phyloP scores from a whole-genome alignment of 2,113 vertebrate genomes.

The Pelecanus crispus region DNA sequence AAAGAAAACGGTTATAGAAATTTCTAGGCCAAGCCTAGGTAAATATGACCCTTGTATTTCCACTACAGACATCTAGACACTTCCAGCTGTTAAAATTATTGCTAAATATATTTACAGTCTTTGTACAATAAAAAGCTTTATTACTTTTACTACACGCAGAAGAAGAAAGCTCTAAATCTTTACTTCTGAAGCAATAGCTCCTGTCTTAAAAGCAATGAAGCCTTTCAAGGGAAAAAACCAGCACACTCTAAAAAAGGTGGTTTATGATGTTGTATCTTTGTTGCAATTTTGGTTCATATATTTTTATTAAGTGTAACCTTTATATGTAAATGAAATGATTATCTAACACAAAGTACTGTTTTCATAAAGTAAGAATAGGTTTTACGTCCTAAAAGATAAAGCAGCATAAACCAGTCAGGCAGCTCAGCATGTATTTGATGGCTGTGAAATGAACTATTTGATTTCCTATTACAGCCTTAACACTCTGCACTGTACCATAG shows the following conservation, averaged over 20 bases:
- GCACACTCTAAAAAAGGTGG: conserved; percentile 40
- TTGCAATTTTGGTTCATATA: conserved; percentile 69
- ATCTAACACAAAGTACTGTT: conserved; percentile 64
- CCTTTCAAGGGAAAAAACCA: conserved; percentile 52
- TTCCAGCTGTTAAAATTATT: conserved; percentile 69
- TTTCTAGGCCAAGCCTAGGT: conserved; percentile 29
- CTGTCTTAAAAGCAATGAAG: conserved; percentile 71
- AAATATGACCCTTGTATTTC: conserved; percentile 59
- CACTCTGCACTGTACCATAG: conserved; percentile 12
- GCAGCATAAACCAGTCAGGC: conserved; percentile 54
- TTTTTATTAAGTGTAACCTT: conserved; percentile 72
- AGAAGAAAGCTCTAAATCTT: conserved; percentile 73
- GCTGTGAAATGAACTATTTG: conserved; percentile 70
- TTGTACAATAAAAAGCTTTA: conserved; percentile 73
- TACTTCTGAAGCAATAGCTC: conserved; percentile 66
- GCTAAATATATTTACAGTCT: conserved; percentile 72
- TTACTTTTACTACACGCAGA: conserved; percentile 66
- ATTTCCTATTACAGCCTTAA: conserved; percentile 63
- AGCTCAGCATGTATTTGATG: conserved; percentile 59
- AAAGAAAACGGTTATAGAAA: conserved; percentile 17
- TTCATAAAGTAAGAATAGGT: conserved; percentile 68
- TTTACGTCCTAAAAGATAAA: conserved; percentile 66
- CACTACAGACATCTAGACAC: conserved; percentile 44
- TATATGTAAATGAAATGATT: conserved; percentile 74
- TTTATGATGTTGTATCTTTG: conserved; percentile 60